A percentile compares a stretch with the other conserved stretches of the same genome.
Conservation (phyloP, 2,797 vertebrate species). For the Pelodytes ibericus region DNA sequence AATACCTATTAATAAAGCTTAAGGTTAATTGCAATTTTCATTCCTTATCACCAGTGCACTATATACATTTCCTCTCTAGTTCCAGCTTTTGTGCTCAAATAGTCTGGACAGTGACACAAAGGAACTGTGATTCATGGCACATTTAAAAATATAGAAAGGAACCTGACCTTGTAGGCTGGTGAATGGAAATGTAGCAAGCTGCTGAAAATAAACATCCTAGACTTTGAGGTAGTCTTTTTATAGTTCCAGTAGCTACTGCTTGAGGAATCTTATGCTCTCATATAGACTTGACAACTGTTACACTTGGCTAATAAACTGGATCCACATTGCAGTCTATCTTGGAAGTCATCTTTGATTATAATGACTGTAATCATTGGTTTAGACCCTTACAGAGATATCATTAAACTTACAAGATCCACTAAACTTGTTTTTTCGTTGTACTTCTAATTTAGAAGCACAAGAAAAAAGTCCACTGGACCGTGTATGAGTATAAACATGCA, state of each 20-base stretch:
- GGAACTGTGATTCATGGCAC: background rate
- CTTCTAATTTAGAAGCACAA: no score
- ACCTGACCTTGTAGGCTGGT: conserved; percentile 7
- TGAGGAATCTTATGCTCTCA: background rate
- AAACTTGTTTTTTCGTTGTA: no score
- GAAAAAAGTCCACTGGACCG: no score
- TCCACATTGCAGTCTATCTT: background rate
- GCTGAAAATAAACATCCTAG: conserved; percentile 34
- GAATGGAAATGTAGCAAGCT: conserved; percentile 3
- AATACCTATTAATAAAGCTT: no score
- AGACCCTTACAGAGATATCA: no score
- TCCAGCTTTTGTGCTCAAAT: background rate
- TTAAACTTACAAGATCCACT: no score
- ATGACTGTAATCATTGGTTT: no score
- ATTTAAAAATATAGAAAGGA: conserved; percentile 10
- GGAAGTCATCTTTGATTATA: no score
- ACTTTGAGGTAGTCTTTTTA: background rate
- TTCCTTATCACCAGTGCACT: no score
- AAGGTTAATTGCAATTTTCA: background rate
- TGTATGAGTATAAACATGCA: no score
- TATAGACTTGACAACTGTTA: background rate
- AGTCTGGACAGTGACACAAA: background rate
- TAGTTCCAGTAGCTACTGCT: background rate
- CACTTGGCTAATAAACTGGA: background rate
- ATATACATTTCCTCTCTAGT: background rate